Conservation (phyloP, 2,113 vertebrate species). For the Mirza zaza region DNA sequence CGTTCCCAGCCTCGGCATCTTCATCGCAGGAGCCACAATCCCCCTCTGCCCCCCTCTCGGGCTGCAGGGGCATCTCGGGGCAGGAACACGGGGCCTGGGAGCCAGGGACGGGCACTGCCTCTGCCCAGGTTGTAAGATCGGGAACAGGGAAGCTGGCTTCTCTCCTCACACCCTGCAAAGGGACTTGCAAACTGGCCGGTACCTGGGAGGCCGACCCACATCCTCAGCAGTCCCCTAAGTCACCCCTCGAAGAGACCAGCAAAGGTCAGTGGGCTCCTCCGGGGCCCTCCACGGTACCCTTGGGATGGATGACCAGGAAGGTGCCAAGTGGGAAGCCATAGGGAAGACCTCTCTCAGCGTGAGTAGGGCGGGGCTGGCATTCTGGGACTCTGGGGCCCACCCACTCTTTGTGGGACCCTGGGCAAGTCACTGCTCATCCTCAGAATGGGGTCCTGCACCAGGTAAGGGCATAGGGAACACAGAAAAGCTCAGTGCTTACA, state of each 20-base stretch:
- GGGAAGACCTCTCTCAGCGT: accelerated
- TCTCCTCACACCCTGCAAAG: background rate
- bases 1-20: background rate
- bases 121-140: too few relatives aligned
- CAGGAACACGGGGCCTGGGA: background rate
- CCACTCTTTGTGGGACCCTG: accelerated
- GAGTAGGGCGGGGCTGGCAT: background rate
- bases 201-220: background rate
- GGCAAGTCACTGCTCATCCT: background rate
- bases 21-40: background rate
- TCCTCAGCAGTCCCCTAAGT: background rate
- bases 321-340: accelerated
- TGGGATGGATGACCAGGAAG: background rate
- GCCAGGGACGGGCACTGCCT: too few relatives aligned
- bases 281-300: accelerated
- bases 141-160: background rate
- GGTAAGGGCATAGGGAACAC: accelerated
- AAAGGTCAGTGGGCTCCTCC: accelerated
- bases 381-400: background rate
- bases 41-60: background rate
- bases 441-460: background rate
- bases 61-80: background rate
- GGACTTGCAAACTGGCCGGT: background rate
- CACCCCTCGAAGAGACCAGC: background rate
- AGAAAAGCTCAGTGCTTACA: background rate